These are phyloP conservation scores for Prionace glauca DNA, from an alignment of 2,797 vertebrate species.

Conservation along the genomic window DNA sequence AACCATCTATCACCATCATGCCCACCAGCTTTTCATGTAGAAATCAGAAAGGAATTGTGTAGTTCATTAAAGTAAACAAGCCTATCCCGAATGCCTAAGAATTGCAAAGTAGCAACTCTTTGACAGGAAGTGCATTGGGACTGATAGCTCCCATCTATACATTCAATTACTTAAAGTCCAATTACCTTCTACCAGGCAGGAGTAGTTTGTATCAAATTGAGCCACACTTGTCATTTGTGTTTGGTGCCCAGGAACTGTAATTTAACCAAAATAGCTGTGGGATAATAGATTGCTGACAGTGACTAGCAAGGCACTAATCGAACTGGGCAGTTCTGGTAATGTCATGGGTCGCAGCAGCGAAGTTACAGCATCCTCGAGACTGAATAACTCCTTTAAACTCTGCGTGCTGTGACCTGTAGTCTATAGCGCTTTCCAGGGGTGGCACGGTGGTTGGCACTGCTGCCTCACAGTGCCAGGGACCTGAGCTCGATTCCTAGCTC, in stretches of 20 bases:
- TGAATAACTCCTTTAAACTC: not conserved
- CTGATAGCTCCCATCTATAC: not conserved
- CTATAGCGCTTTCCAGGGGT: not conserved
- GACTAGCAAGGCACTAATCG: slow-evolving; percentile 19
- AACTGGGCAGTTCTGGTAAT: slow-evolving; percentile 9
- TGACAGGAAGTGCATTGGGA: not conserved
- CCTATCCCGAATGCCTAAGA: not conserved
- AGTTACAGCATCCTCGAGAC: not conserved
- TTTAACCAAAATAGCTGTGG: slow-evolving; percentile 12
- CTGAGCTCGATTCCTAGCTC: too few relatives aligned
- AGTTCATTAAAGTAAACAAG: not conserved
- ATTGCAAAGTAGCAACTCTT: not conserved
- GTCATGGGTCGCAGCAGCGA: not conserved
- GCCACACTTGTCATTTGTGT: not conserved
- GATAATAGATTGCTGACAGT: slow-evolving; percentile 13
- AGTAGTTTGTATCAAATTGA: not conserved
- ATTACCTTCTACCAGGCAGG: not conserved
- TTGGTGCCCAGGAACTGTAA: not conserved
- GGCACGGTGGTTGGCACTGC: too few relatives aligned
- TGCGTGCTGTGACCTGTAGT: not conserved
- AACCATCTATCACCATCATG: not conserved
- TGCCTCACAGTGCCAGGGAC: too few relatives aligned
- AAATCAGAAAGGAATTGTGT: not conserved
- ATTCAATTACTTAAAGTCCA: not conserved
- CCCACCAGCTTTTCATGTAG: not conserved